These are phyloP conservation scores for Cherax destructor DNA, from an alignment of 1,140 invertebrate species.

Conservation along the genomic window DNA sequence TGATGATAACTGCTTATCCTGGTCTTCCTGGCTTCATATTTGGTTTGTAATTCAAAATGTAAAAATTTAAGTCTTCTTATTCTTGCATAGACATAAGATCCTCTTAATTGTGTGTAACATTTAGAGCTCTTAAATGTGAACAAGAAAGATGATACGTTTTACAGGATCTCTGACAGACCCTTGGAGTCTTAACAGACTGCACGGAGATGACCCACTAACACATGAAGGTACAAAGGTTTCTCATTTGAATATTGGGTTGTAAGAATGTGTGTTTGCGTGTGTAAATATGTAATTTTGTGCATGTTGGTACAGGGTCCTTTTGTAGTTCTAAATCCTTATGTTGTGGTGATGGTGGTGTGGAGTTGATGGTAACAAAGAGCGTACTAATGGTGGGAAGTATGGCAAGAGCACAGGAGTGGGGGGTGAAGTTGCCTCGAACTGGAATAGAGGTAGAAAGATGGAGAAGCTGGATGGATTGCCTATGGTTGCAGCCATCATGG, in stretches of 20 bases:
- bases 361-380: neutral
- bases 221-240: conserved; percentile 42
- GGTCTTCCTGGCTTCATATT: too few relatives aligned
- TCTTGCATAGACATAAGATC: neutral
- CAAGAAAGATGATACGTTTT: neutral
- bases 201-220: conserved; percentile 21
- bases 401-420: neutral
- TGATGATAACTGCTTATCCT: too few relatives aligned
- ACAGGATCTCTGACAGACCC: neutral
- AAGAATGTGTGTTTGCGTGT: conserved; percentile 21
- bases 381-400: neutral
- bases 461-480: neutral
- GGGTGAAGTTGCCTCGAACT: neutral
- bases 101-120: neutral
- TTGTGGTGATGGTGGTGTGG: neutral
- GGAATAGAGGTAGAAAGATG: neutral
- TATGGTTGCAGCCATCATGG: neutral
- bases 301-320: neutral
- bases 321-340: neutral
- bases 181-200: neutral
- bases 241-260: conserved; percentile 11
- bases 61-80: neutral
- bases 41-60: neutral
- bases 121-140: neutral
- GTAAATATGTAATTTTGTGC: neutral